Evolutionary conservation across 2,888 invertebrate species (phyloP), one percentile per base, ranked within the genome.

Genomic region (Rhingia campestris): DNA sequence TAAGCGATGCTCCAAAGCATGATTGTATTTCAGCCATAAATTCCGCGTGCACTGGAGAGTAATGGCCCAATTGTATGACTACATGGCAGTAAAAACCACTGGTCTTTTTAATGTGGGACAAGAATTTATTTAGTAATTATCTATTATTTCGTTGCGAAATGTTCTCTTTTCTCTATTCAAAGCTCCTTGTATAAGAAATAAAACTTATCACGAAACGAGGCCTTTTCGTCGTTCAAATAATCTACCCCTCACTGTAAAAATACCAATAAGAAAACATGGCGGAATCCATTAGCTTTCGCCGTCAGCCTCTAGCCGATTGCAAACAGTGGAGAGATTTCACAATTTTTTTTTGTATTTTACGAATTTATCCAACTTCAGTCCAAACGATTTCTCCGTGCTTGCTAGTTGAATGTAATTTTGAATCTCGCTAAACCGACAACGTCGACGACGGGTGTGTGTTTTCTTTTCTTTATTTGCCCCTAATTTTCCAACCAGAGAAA

Each of bases 301-400:
- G 22, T 22, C 6, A 82, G 81, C 81, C 43, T 0, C 2, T 32
- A 82, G 82, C 82, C 67, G 12, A 30, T 1, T 10, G 9, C 63
- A 22, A 14, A 58, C 43, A 30, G 53, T 56, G 59, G 54, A 81
- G 70, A 81, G 14, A 59, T 75, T 69, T 59, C 43, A 0, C 22
- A 51, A 33, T 53, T 58, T 5, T 1, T n/a, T 58, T 61, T 45
- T 47, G 33, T 41, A n/a, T 35, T 7, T 14, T 45, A 14, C 45
- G 53, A 81, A 84, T 56, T 80, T 74, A 80, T 74, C 75, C 66
- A 84, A 84, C 84, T 80, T 84, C 84, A 84, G 84, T 84, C 9
- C 53, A 70, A 75, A 74, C 64, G 74, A 84, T 61, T 84, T 84
- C 70, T 84, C 80, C 51, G 79, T 82, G 67, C 45, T 53, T n/a